phyloP scores from a whole-genome alignment of 1,140 invertebrate genomes.

The Polyergus mexicanus region DNA sequence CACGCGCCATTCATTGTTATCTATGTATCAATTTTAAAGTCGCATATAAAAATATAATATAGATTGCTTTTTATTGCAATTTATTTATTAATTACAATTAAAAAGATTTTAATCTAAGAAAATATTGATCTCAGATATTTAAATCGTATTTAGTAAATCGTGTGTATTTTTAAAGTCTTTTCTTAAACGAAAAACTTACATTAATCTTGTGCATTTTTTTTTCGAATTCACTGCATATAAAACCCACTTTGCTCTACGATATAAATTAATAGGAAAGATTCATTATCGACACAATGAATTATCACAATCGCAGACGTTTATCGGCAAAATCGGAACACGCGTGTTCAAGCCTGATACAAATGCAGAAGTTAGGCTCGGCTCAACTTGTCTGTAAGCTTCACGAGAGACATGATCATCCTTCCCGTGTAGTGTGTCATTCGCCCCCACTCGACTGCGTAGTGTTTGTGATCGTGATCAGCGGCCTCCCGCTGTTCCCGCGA shows the following conservation, averaged over 20 bases:
- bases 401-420: slow-evolving; percentile 7
- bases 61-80: background rate
- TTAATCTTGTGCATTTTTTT: slow-evolving; percentile 21
- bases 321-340: slow-evolving; percentile 2
- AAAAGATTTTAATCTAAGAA: background rate
- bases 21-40: background rate
- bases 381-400: slow-evolving; percentile 61
- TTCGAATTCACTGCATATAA: slow-evolving; percentile 15
- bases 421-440: slow-evolving; percentile 48
- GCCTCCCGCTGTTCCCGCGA: slow-evolving; percentile 54
- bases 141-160: background rate
- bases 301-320: slow-evolving; percentile 10
- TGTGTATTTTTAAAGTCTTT: background rate
- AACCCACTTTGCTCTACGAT: slow-evolving; percentile 18
- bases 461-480: slow-evolving; percentile 58
- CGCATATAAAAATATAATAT: background rate
- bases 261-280: background rate
- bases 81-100: background rate
- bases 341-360: slow-evolving; percentile 38
- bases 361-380: slow-evolving; percentile 40
- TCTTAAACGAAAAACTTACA: slow-evolving; percentile 21
- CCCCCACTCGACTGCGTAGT: slow-evolving; percentile 62
- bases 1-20: background rate
- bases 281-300: slow-evolving; percentile 12
- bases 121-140: background rate